phyloP scores from a whole-genome alignment of 1,140 invertebrate genomes.

The Diorhabda sublineata region DNA sequence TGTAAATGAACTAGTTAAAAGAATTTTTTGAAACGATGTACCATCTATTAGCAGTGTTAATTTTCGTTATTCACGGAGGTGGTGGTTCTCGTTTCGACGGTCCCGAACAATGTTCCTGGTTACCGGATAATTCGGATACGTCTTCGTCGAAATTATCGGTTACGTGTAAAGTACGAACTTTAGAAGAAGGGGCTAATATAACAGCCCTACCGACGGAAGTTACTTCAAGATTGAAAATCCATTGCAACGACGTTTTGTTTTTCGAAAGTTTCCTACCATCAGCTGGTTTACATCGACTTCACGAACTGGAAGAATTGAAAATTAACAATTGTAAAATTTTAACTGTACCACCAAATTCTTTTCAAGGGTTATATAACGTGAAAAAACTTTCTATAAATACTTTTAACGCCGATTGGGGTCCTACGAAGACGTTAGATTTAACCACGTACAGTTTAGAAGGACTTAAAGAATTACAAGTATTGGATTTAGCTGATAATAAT shows the following conservation, averaged over 20 bases:
- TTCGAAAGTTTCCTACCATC: constrained; percentile 73
- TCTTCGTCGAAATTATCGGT: constrained; percentile 52
- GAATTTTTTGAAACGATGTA: constrained; percentile 28
- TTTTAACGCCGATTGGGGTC: constrained; percentile 71
- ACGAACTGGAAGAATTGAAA: constrained; percentile 66
- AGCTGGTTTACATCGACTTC: constrained; percentile 67
- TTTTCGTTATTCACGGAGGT: constrained; percentile 19
- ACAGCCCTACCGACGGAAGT: constrained; percentile 65
- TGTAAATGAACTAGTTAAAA: background rate
- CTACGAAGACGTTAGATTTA: constrained; percentile 66
- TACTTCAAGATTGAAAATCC: constrained; percentile 62
- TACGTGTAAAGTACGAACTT: constrained; percentile 63
- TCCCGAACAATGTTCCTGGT: constrained; percentile 54
- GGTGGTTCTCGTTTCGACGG: constrained; percentile 34
- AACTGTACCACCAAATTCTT: constrained; percentile 68
- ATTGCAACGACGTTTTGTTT: constrained; percentile 72
- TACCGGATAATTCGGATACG: constrained; percentile 58
- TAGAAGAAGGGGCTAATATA: constrained; percentile 59
- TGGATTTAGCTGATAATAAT: constrained; percentile 80
- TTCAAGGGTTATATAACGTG: constrained; percentile 70
- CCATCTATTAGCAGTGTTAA: constrained; percentile 23
- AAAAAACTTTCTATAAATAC: constrained; percentile 71
- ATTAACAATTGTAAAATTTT: constrained; percentile 78
- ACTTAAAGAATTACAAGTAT: constrained; percentile 68
- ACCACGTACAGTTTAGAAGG: constrained; percentile 64